A percentile compares a stretch with the other conserved stretches of the same genome.
Conservation (phyloP, 2,888 invertebrate genomes). For the Oxytorus armatus region DNA sequence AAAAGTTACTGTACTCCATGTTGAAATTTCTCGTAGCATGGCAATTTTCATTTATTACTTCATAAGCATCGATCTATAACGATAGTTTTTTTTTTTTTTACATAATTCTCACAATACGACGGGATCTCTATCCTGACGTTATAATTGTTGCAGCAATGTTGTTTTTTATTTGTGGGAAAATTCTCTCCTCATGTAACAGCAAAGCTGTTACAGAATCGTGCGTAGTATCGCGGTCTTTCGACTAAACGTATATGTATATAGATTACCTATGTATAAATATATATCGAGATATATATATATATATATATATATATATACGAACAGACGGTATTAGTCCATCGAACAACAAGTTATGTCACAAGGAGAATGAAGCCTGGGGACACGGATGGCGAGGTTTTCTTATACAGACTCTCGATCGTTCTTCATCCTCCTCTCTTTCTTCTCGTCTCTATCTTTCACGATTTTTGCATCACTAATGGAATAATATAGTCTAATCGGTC, state of each 20-base stretch:
- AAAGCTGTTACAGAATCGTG: conserved; percentile 11
- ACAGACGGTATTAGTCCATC: conserved; percentile 65
- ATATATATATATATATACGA: conserved; percentile 26
- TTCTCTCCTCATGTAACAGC: neutral
- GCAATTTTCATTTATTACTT: too few relatives aligned
- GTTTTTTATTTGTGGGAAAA: too few relatives aligned
- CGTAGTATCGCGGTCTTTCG: conserved; percentile 48
- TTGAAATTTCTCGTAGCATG: too few relatives aligned
- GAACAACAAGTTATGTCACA: conserved; percentile 78
- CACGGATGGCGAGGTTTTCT: conserved; percentile 21
- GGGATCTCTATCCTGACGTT: too few relatives aligned
- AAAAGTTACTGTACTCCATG: too few relatives aligned
- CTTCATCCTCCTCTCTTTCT: conserved; percentile 31
- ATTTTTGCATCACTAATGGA: conserved; percentile 44
- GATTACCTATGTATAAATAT: conserved; percentile 12
- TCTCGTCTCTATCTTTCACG: conserved; percentile 13
- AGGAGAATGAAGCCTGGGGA: conserved; percentile 50
- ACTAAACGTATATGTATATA: neutral
- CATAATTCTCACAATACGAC: too few relatives aligned
- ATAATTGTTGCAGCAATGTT: too few relatives aligned
- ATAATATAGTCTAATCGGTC: conserved; percentile 47
- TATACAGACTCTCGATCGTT: conserved; percentile 39
- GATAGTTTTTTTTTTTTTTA: too few relatives aligned
- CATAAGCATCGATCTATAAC: too few relatives aligned
- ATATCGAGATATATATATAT: too few relatives aligned